Conservation (phyloP, 1,140 invertebrate species). For the Drosophila persimilis region DNA sequence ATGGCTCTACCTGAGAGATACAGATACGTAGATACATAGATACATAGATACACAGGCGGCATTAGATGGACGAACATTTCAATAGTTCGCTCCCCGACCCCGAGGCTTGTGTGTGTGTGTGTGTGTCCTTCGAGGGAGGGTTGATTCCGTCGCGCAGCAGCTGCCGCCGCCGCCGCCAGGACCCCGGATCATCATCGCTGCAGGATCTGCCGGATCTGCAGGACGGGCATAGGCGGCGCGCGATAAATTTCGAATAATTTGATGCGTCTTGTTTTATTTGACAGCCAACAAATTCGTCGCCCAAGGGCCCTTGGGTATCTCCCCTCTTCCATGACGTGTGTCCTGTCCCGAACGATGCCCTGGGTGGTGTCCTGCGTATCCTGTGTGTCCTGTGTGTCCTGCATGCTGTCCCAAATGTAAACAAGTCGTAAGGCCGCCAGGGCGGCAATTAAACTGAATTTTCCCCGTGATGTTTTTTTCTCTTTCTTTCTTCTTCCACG, state of each 20-base stretch:
- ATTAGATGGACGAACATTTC: slow-evolving; percentile 30
- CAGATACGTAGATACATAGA: background rate
- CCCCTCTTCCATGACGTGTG: background rate
- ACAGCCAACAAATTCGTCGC: slow-evolving; percentile 75
- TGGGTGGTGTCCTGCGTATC: slow-evolving; percentile 3
- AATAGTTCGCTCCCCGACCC: slow-evolving; percentile 27
- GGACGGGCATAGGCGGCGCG: slow-evolving; percentile 11
- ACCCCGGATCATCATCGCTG: background rate
- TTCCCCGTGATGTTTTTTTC: slow-evolving; percentile 9
- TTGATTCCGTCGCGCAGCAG: slow-evolving; percentile 11
- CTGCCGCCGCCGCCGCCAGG: slow-evolving; percentile 35
- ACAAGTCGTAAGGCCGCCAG: slow-evolving; percentile 60
- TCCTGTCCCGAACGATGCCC: background rate
- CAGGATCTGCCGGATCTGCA: slow-evolving; percentile 8
- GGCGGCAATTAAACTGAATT: slow-evolving; percentile 70
- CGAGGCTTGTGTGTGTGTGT: slow-evolving; percentile 21
- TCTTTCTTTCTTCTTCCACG: slow-evolving; percentile 24
- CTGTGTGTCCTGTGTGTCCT: background rate
- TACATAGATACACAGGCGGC: background rate
- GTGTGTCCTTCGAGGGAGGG: slow-evolving; percentile 9
- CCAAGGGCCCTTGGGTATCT: slow-evolving; percentile 42
- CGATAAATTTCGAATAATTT: slow-evolving; percentile 81
- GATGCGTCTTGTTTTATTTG: slow-evolving; percentile 81
- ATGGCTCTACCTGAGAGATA: slow-evolving; percentile 6
- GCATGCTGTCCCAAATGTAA: slow-evolving; percentile 46